phyloP scores from a whole-genome alignment of 92 coral and sea anemone species.

The Blastomussa wellsi region DNA sequence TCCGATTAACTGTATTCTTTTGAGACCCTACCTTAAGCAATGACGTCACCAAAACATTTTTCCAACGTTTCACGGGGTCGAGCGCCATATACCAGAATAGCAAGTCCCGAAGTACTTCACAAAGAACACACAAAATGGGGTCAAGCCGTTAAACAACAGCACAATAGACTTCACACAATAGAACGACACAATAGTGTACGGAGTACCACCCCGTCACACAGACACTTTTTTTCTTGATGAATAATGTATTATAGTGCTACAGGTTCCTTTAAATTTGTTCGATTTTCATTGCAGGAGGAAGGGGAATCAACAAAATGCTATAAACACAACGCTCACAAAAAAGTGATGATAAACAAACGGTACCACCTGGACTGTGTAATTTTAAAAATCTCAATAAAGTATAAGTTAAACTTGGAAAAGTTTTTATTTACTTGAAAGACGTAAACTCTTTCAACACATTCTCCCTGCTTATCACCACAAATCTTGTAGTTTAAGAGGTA shows the following conservation, averaged over 20 bases:
- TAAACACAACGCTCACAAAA: neutral
- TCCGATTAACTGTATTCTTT: neutral
- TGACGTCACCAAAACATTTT: too few species aligned
- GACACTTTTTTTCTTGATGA: too few species aligned
- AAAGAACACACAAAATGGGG: too few species aligned
- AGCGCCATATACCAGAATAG: too few species aligned
- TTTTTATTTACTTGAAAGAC: neutral
- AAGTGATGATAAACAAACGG: neutral
- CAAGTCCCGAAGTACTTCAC: too few species aligned
- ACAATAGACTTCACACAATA: too few species aligned
- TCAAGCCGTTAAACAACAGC: too few species aligned
- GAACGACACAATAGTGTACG: too few species aligned
- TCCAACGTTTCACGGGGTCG: too few species aligned
- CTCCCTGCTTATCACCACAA: neutral
- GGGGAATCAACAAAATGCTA: neutral
- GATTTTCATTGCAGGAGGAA: neutral
- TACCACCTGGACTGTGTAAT: constrained; percentile 1
- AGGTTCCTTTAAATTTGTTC: too few species aligned
- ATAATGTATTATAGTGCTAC: neutral
- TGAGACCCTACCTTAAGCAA: too few species aligned
- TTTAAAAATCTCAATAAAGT: constrained; percentile 10
- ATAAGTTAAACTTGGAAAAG: neutral
- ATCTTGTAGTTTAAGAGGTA: neutral
- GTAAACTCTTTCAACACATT: neutral
- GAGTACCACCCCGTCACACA: too few species aligned